Conservation (phyloP, 2,888 invertebrate genomes). For the Acleris literana region DNA sequence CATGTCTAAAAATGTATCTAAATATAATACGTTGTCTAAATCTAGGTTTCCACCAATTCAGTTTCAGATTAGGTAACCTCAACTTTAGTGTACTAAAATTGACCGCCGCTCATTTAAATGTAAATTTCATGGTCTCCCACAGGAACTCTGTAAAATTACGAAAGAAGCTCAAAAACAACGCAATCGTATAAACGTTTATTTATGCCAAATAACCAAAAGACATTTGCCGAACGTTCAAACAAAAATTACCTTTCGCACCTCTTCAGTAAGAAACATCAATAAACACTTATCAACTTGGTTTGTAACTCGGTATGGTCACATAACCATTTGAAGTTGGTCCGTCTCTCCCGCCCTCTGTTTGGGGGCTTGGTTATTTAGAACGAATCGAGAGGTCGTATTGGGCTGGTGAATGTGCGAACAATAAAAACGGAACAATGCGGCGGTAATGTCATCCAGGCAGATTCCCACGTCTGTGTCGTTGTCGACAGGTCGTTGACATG, state of each 20-base stretch:
- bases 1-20: neutral
- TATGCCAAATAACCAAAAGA: slow-evolving; percentile 25
- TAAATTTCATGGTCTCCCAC: slow-evolving; percentile 51
- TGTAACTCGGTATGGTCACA: slow-evolving; percentile 23
- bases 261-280: slow-evolving; percentile 30
- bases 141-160: slow-evolving; percentile 51
- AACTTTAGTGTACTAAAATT: slow-evolving; percentile 29
- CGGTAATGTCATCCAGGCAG: slow-evolving; percentile 59
- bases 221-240: slow-evolving; percentile 5
- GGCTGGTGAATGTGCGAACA: slow-evolving; percentile 42
- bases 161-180: slow-evolving; percentile 38
- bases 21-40: neutral
- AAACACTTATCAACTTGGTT: slow-evolving; percentile 22
- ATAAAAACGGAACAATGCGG: slow-evolving; percentile 59
- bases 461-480: slow-evolving; percentile 69
- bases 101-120: slow-evolving; percentile 49
- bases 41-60: neutral
- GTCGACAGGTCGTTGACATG: slow-evolving; percentile 69
- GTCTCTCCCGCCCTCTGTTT: slow-evolving; percentile 11
- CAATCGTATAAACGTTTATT: slow-evolving; percentile 37
- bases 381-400: slow-evolving; percentile 38
- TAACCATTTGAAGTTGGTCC: slow-evolving; percentile 30
- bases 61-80: neutral
- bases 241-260: slow-evolving; percentile 22
- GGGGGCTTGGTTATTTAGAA: slow-evolving; percentile 1